phyloP scores from a whole-genome alignment of 53 echinoderm and acorn worm genomes.

The Antedon mediterranea region DNA sequence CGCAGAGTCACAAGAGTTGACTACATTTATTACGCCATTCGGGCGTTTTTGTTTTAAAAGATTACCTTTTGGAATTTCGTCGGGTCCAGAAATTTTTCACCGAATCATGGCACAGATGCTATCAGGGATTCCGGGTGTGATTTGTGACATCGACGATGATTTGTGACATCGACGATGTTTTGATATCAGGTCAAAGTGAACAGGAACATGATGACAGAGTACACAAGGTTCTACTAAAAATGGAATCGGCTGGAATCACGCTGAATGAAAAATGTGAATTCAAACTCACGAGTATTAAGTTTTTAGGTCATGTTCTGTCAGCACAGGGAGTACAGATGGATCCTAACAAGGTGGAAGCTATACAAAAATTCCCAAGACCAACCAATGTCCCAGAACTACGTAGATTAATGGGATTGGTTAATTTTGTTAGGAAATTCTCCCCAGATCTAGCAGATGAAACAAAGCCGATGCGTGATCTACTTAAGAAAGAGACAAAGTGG shows the following conservation, averaged over 20 bases:
- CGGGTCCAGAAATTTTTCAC: conserved; percentile 40
- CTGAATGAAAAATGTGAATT: conserved; percentile 33
- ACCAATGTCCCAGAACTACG: conserved; percentile 22
- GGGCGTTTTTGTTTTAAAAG: conserved; percentile 32
- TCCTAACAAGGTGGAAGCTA: conserved; percentile 26
- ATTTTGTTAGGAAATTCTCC: background rate
- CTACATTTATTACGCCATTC: background rate
- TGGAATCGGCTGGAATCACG: background rate
- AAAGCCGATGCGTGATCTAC: background rate
- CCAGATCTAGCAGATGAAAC: background rate
- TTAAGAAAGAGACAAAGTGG: background rate
- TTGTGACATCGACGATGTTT: conserved; percentile 51
- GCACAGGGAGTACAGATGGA: conserved; percentile 12
- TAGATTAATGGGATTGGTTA: background rate
- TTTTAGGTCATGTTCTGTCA: conserved; percentile 14
- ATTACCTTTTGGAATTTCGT: conserved; percentile 27
- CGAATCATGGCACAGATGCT: background rate
- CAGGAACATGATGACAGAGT: background rate
- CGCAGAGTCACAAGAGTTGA: background rate
- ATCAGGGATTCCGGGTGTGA: conserved; percentile 24
- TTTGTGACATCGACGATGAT: too few species aligned
- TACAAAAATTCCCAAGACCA: conserved; percentile 16
- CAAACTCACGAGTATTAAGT: conserved; percentile 2
- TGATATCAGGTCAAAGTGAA: conserved; percentile 22
- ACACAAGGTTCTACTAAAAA: background rate